Conservation (phyloP, 2,797 vertebrate species). For the Catostomus latipinnis region DNA sequence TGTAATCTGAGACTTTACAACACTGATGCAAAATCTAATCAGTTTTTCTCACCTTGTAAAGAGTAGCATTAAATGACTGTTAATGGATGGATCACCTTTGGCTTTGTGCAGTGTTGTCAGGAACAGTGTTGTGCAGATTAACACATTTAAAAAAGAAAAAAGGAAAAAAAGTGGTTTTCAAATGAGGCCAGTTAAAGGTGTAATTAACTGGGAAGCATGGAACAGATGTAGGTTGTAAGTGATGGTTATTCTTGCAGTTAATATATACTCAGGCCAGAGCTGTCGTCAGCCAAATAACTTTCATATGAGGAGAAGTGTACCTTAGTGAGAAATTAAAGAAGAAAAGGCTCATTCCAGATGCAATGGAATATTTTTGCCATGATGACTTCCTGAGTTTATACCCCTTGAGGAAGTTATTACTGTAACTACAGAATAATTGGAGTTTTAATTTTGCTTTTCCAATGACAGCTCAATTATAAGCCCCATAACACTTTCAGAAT, state of each 20-base stretch:
- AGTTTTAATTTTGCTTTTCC: slow-evolving; percentile 47
- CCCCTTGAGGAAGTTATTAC: slow-evolving; percentile 66
- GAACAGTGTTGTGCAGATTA: slow-evolving; percentile 55
- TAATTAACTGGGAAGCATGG: slow-evolving; percentile 72
- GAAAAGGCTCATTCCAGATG: slow-evolving; percentile 74
- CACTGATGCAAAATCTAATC: slow-evolving; percentile 60
- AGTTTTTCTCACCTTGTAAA: slow-evolving; percentile 60
- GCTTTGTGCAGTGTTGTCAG: slow-evolving; percentile 57
- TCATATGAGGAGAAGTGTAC: slow-evolving; percentile 72
- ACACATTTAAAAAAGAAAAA: slow-evolving; percentile 63
- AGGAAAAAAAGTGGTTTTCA: slow-evolving; percentile 67
- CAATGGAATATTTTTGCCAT: slow-evolving; percentile 62
- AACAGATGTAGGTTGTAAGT: slow-evolving; percentile 78
- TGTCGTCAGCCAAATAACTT: slow-evolving; percentile 78
- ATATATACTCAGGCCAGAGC: slow-evolving; percentile 75
- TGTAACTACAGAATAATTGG: slow-evolving; percentile 48
- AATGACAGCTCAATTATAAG: slow-evolving; percentile 44
- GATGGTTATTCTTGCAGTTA: slow-evolving; percentile 78
- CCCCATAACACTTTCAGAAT: slow-evolving; percentile 16
- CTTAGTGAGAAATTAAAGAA: slow-evolving; percentile 72
- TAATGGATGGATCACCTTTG: slow-evolving; percentile 66
- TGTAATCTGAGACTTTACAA: slow-evolving; percentile 59
- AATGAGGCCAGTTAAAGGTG: slow-evolving; percentile 75
- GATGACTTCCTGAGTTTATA: slow-evolving; percentile 67
- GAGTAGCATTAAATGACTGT: slow-evolving; percentile 61